Evolutionary conservation across 2,113 vertebrate species (phyloP).

Genomic region (Taxidea taxus): DNA sequence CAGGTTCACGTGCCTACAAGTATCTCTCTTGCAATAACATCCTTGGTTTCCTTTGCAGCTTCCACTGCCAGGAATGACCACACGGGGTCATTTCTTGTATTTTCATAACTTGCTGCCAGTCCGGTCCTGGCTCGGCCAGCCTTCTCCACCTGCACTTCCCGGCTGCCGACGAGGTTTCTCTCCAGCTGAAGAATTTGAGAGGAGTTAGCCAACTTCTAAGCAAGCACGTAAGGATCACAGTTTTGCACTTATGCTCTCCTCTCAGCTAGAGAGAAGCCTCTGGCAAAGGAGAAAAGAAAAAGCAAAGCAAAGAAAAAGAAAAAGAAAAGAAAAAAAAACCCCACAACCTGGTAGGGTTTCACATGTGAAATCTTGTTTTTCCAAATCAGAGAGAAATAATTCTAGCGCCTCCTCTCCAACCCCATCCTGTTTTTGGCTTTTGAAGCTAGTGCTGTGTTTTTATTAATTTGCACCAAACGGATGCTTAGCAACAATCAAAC

Average conservation of each 20-base stretch:
- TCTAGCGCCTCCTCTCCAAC: background rate
- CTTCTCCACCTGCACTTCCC: background rate
- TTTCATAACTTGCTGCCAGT: background rate
- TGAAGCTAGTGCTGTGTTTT: conserved; percentile 9
- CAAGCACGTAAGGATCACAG: background rate
- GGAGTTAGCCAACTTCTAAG: background rate
- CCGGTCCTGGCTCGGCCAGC: background rate
- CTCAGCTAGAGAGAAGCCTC: background rate
- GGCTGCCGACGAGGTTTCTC: background rate
- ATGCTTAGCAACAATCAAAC: conserved; percentile 24
- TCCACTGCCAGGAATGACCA: background rate
- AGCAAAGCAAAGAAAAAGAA: background rate
- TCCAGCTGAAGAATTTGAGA: background rate
- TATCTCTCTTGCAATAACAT: background rate
- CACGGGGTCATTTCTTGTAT: background rate
- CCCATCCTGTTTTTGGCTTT: background rate
- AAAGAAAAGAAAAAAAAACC: background rate
- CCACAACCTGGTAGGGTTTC: background rate
- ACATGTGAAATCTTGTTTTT: background rate
- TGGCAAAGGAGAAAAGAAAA: background rate
- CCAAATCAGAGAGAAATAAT: background rate
- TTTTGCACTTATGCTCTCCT: background rate
- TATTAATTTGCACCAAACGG: conserved; percentile 44
- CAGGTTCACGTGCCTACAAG: background rate
- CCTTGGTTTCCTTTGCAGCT: background rate